Percentiles rank a stretch among this genome's conserved stretches.
phyloP scores from a whole-genome alignment of 2,113 vertebrate species.

The Eleginops maclovinus region DNA sequence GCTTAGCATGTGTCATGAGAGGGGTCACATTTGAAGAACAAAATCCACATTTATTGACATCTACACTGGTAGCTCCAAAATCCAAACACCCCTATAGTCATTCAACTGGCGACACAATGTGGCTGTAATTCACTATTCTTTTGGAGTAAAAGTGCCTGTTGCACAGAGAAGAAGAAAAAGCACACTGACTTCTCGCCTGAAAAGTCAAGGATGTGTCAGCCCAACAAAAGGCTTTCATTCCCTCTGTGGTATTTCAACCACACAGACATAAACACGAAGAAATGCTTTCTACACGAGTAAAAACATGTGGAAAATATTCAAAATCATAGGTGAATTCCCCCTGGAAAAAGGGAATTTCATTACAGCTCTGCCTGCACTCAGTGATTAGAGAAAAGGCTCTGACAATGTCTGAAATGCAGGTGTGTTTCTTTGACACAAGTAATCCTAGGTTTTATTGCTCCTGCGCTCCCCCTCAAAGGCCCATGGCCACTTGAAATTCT shows the following conservation, averaged over 20 bases:
- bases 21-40: not conserved
- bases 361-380: conserved; percentile 27
- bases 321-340: conserved; percentile 21
- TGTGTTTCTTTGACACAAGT: conserved; percentile 78
- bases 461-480: conserved; percentile 66
- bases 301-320: conserved; percentile 46
- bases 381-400: conserved; percentile 47
- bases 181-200: conserved; percentile 28
- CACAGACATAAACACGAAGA: conserved; percentile 31
- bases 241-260: conserved; percentile 35
- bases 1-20: not conserved
- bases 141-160: not conserved
- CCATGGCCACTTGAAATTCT: conserved; percentile 79
- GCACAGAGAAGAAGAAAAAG: conserved; percentile 2
- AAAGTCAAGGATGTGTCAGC: conserved; percentile 54
- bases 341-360: conserved; percentile 34
- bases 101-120: not conserved
- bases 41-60: no score
- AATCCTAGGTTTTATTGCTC: conserved; percentile 77
- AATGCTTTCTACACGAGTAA: conserved; percentile 48
- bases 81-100: not conserved
- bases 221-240: conserved; percentile 64
- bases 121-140: conserved; percentile 2
- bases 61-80: not conserved
- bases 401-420: conserved; percentile 73